Evolutionary conservation across 2,113 vertebrate genomes (phyloP), one percentile per base, ranked within the genome.

Genomic region (Micronycteris hirsuta): DNA sequence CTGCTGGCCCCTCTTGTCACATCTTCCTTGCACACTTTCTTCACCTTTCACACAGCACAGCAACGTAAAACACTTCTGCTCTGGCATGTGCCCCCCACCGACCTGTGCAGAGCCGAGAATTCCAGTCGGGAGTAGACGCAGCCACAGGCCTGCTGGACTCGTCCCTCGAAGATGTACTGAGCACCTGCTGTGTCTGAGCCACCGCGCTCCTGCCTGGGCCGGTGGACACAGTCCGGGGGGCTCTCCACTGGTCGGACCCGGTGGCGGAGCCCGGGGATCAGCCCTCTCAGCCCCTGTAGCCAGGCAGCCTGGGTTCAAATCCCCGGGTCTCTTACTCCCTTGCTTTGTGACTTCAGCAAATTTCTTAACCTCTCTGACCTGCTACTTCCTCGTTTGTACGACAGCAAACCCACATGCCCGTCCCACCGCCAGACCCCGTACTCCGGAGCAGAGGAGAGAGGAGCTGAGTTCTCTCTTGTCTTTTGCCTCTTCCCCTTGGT

Each of bases 11-110:
- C 11, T 22, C 36, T 12, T 12, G 4, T 10, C 4, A 4, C 52
- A 20, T 19, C 19, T 54, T 19, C 1, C 52, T 20, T 7, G 7
- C 1, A 4, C 52, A 54, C 1, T 1, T 47, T 89, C 11, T 52
- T 61, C 49, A 52, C 52, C 47, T 38, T 61, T 63, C 61, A 28
- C 82, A 58, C 33, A 58, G 90, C 90, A 52, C 16, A 41, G 45
- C 68, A 26, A 74, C 45, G 93, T 41, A 47, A 95, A 85, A 86
- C 24, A 36, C 11, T 10, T 85, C 38, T 86, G 38, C 56, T 56
- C 38, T 65, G 78, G 73, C 83, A 47, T 45, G 8, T 65, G 9
- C n/a, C 43, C 38, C 63, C 58, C 36, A n/a, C 28, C 7, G 38
- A 81, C 28, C 33, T 89, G 26, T 10, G 20, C 7, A 31, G 49